Percentiles rank a stretch among this genome's conserved stretches.
phyloP scores from a whole-genome alignment of 1,140 invertebrate species.

The Galendromus occidentalis region DNA sequence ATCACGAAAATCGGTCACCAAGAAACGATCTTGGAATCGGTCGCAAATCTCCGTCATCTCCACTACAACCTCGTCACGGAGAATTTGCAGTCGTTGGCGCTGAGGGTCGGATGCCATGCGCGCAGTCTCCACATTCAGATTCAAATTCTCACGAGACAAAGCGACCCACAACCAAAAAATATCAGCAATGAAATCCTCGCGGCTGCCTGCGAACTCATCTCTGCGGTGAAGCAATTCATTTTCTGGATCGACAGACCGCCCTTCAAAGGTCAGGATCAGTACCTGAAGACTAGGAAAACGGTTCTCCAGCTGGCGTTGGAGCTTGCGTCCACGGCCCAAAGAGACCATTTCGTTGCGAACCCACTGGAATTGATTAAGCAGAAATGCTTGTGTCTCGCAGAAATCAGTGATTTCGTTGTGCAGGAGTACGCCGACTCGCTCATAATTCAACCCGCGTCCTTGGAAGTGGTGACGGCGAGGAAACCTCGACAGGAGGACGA shows the following conservation, averaged over 20 bases:
- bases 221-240: conserved; percentile 16
- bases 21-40: conserved; percentile 70
- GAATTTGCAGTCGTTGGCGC: conserved; percentile 64
- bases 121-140: conserved; percentile 53
- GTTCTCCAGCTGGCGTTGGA: conserved; percentile 57
- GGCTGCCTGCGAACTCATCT: neutral
- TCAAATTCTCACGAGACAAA: conserved; percentile 9
- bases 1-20: conserved; percentile 70
- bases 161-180: neutral
- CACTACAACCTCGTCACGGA: conserved; percentile 74
- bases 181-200: neutral
- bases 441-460: conserved; percentile 60
- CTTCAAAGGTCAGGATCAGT: conserved; percentile 45
- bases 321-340: conserved; percentile 61
- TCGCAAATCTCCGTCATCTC: conserved; percentile 66
- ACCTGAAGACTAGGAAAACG: conserved; percentile 41
- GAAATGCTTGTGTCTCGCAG: conserved; percentile 44
- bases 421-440: conserved; percentile 67
- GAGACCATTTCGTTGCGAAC: conserved; percentile 62
- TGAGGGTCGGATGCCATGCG: conserved; percentile 60
- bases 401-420: conserved; percentile 63
- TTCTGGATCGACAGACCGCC: neutral
- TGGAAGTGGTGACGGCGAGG: conserved; percentile 64
- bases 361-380: conserved; percentile 40
- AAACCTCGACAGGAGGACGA: conserved; percentile 49